Evolutionary conservation across 2,797 vertebrate genomes (phyloP).

Genomic region (Poliocrania exsul): DNA sequence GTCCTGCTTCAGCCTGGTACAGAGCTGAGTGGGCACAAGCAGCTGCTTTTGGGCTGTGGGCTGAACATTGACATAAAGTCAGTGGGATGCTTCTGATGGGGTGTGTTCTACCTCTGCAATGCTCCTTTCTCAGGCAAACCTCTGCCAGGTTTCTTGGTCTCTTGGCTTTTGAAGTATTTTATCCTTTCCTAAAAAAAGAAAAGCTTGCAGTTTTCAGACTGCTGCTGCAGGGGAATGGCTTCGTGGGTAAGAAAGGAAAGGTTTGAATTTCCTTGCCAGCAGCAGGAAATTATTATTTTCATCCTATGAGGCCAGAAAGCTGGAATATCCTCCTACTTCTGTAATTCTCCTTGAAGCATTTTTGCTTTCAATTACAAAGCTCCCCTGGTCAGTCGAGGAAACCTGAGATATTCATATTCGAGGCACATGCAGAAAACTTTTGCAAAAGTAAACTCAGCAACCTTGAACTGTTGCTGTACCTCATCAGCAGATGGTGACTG

Average conservation of each 20-base stretch:
- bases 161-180: not conserved
- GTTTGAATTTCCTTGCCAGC: not conserved
- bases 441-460: not conserved
- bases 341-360: not conserved
- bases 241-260: not conserved
- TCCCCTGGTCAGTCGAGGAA: not conserved
- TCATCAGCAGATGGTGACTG: not conserved
- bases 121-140: not conserved
- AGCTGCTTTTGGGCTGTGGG: not conserved
- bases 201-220: not conserved
- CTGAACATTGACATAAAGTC: not conserved
- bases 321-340: not conserved
- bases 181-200: not conserved
- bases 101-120: fast-evolving
- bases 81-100: not conserved
- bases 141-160: fast-evolving
- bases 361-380: not conserved
- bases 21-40: not conserved
- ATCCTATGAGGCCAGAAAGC: not conserved
- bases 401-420: not conserved
- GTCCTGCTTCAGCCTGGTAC: not conserved
- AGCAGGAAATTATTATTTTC: not conserved
- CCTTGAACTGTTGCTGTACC: not conserved
- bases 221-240: not conserved
- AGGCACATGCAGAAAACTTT: not conserved